Conservation (phyloP, 2,113 vertebrate species). For the Scalopus aquaticus region DNA sequence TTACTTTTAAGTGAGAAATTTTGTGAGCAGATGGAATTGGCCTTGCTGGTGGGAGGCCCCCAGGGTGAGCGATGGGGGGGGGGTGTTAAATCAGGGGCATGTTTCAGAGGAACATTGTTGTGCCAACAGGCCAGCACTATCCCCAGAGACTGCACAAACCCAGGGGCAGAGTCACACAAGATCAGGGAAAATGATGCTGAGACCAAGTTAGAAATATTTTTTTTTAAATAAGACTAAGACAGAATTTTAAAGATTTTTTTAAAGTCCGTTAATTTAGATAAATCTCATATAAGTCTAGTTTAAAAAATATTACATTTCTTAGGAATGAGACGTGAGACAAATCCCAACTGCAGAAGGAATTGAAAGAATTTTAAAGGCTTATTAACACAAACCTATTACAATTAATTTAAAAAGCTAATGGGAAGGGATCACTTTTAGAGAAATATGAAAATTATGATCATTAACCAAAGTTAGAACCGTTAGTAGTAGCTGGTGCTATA, state of each 20-base stretch:
- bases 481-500: background rate
- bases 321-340: background rate
- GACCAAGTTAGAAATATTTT: background rate
- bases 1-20: constrained; percentile 29
- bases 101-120: too few relatives aligned
- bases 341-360: background rate
- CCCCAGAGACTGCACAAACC: too few relatives aligned
- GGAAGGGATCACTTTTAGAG: background rate
- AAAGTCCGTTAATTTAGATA: background rate
- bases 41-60: too few relatives aligned
- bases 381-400: background rate
- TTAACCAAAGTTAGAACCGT: background rate
- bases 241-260: background rate
- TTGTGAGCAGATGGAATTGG: constrained; percentile 40
- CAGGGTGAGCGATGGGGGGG: too few relatives aligned
- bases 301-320: background rate
- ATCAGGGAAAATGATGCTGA: background rate
- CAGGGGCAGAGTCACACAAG: too few relatives aligned
- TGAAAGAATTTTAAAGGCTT: background rate
- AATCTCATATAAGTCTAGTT: background rate
- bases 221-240: background rate
- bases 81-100: background rate
- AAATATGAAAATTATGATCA: background rate
- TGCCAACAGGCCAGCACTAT: background rate
- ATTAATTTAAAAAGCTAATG: background rate